Percentiles rank a stretch among this genome's conserved stretches.
phyloP scores from a whole-genome alignment of 2,888 invertebrate genomes.

The Reticulitermes lucifugus region DNA sequence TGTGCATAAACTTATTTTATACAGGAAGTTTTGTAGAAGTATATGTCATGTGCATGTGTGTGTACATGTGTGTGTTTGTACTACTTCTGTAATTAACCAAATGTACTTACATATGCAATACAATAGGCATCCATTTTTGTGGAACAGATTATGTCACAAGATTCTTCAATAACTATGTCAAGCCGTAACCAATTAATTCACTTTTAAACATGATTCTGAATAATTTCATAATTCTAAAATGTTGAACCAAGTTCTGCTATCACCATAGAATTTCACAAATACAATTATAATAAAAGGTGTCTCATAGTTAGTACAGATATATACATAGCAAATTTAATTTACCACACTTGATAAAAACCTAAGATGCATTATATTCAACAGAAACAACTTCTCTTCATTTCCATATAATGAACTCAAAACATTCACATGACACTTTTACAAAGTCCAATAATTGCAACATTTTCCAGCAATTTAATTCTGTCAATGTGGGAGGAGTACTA shows the following conservation, averaged over 20 bases:
- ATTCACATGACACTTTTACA: neutral
- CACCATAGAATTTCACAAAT: constrained; percentile 28
- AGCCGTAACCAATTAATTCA: constrained; percentile 1
- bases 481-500: neutral
- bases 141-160: neutral
- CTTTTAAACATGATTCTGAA: neutral
- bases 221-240: neutral
- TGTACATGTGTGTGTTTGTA: neutral
- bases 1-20: constrained; percentile 9
- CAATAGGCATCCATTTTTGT: neutral
- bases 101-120: neutral
- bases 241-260: constrained; percentile 36
- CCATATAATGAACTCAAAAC: constrained; percentile 8
- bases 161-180: neutral
- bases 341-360: constrained; percentile 43
- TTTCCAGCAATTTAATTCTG: neutral
- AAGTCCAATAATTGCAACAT: neutral
- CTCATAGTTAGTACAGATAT: constrained; percentile 38
- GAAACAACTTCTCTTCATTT: neutral
- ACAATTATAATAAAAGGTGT: constrained; percentile 41
- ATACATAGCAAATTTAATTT: constrained; percentile 49
- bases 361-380: constrained; percentile 19
- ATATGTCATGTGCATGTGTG: constrained; percentile 9
- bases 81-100: constrained; percentile 24
- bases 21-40: constrained; percentile 9